Base-by-base conservation (phyloP, 2,888 invertebrate genomes). In the Blastobasis lacticolella region DNA sequence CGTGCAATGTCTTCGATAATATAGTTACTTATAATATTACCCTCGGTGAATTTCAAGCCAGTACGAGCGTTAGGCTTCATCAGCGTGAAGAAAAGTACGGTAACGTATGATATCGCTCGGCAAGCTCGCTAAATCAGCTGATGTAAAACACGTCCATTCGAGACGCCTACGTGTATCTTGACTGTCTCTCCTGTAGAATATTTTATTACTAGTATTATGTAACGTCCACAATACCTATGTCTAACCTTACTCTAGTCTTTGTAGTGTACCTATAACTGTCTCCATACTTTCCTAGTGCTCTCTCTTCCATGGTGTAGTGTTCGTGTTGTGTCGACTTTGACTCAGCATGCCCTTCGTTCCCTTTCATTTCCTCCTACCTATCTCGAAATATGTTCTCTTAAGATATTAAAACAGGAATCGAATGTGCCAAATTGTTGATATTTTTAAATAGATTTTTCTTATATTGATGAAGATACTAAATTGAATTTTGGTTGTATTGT, bases 381-480 rank as follows among this genome's bases (percentile, higher is more conserved):
- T 43, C 10, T 49, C n/a, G 5, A 38, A 50, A 42, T 23, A 23
- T 23, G 1, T 23, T 23, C 23, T 23, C 23, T 23, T 46, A 51
- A 53, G 46, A 51, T 54, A 42, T 48, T 49, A 66, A 76, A 78
- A 78, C 79, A 81, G 79, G 80, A 81, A 80, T 64, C 62, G 59
- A 75, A 78, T 78, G 85, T 86, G 85, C 86, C 86, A 86, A 86
- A 84, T 81, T 80, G 81, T 83, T 85, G 74, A 81, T 80, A 78
- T 77, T 64, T 79, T 69, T 72, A 46, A 73, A 71, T 64, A 72
- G 62, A 65, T 67, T 72, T 73, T 75, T 73, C 70, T 72, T 76
- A 73, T 75, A 76, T 70, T 69, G 66, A 62, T 23, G 23, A 23
- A 23, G 61, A 63, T 67, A 64, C 51, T 62, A 67, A 69, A 58